Evolutionary conservation across 1,140 invertebrate species (phyloP), one percentile per base, ranked within the genome.

Genomic region (Antheraea pernyi): DNA sequence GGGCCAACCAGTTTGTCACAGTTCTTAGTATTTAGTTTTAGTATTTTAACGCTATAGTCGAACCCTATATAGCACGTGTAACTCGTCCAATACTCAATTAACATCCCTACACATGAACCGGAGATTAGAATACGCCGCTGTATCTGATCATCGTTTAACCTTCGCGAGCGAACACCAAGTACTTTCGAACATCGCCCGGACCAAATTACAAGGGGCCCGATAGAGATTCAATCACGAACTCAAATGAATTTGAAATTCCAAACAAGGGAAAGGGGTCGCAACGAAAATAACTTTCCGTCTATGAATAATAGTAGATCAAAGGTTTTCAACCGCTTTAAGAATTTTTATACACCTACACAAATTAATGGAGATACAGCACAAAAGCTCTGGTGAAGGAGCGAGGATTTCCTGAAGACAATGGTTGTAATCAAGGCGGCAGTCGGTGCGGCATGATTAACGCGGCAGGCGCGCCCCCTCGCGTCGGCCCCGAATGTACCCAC

Each of bases 391-490:
- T 77, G 69, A 78, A 81, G 77, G 76, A 53, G 16, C 81, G 78
- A 78, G 77, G 81, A 81, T 82, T 80, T 82, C 73, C 73, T 81
- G 72, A 83, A 86, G 83, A 86, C 84, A 86, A 86, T 84, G 69
- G 77, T 68, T 73, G 83, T 82, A 85, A 86, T 86, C 83, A 85
- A 77, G 74, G 74, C 80, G 71, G 60, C 60, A 61, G 60, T 61
- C 60, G 72, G 46, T 61, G 67, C 70, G 69, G 71, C 74, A 69
- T 76, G 76, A 78, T 76, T 78, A 76, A 76, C 76, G 62, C 73
- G 36, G 65, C 59, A 65, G 59, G 70, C 22, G 48, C 67, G 30
- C 60, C 64, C 42, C 59, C 63, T 36, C 22, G 4, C 22, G 22
- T 4, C 63, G 58, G 42, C 42, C 72, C 67, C 71, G 60, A 22